Conservation (phyloP, 2,797 vertebrate genomes). For the Cynopterus sphinx region DNA sequence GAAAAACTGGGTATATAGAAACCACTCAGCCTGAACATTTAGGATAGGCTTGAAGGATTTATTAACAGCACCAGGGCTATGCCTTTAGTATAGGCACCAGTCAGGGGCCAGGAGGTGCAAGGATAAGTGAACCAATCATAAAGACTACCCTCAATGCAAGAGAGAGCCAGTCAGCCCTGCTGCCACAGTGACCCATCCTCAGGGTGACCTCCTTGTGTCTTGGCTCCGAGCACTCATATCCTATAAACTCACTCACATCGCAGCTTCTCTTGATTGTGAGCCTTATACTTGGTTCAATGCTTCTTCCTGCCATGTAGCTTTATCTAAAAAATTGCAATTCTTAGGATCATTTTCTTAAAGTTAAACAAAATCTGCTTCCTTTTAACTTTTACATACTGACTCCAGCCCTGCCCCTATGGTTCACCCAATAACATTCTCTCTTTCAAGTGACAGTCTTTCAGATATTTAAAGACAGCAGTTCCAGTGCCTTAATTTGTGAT, state of each 20-base stretch:
- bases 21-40: background rate
- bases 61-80: background rate
- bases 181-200: background rate
- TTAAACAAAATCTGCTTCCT: background rate
- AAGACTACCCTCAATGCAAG: background rate
- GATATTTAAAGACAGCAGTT: conserved; percentile 17
- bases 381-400: background rate
- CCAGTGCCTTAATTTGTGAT: background rate
- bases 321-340: background rate
- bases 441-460: background rate
- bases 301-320: background rate
- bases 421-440: background rate
- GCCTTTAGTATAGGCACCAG: background rate
- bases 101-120: background rate
- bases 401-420: background rate
- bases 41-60: background rate
- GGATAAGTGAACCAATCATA: background rate
- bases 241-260: background rate
- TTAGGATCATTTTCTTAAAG: background rate
- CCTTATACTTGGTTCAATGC: background rate
- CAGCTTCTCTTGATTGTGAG: background rate
- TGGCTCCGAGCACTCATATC: background rate
- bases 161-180: background rate
- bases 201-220: background rate
- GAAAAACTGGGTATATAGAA: background rate